phyloP scores from a whole-genome alignment of 1,140 invertebrate species.

The Drosophila lowei region DNA sequence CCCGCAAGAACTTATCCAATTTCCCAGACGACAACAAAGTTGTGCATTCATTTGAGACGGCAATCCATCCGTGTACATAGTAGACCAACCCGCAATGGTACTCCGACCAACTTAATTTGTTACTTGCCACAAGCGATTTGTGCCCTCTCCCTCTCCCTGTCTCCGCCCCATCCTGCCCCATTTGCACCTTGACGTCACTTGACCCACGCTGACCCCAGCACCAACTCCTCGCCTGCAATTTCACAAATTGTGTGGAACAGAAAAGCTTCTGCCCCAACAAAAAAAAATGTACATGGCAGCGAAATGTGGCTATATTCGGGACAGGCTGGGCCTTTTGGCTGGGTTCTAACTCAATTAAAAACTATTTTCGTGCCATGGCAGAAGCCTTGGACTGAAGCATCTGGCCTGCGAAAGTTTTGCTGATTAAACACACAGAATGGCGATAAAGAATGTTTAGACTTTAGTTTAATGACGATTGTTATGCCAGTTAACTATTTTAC shows the following conservation, averaged over 20 bases:
- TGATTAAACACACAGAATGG: no score
- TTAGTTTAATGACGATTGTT: no score
- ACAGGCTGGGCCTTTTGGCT: neutral
- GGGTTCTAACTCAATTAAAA: constrained; percentile 33
- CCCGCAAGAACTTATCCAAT: constrained; percentile 21
- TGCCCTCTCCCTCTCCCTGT: constrained; percentile 1
- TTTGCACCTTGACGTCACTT: constrained; percentile 9
- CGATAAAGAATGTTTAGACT: no score
- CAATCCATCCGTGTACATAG: constrained; percentile 14
- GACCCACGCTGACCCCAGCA: constrained; percentile 39
- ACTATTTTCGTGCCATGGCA: constrained; percentile 24
- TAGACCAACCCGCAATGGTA: constrained; percentile 4
- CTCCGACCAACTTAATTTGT: constrained; percentile 41
- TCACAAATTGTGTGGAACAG: constrained; percentile 32
- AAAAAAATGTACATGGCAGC: constrained; percentile 3
- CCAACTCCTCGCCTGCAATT: constrained; percentile 31
- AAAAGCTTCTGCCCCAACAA: constrained; percentile 17
- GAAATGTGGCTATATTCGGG: constrained; percentile 2
- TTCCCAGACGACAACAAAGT: constrained; percentile 16
- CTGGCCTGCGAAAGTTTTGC: neutral
- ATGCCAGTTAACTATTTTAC: no score
- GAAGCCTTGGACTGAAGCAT: neutral
- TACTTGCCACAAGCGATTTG: constrained; percentile 41
- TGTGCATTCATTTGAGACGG: constrained; percentile 32
- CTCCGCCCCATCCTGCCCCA: neutral